Evolutionary conservation across 1,140 invertebrate species (phyloP).

Genomic region (roundworm (Caenorhabditis elegans)): DNA sequence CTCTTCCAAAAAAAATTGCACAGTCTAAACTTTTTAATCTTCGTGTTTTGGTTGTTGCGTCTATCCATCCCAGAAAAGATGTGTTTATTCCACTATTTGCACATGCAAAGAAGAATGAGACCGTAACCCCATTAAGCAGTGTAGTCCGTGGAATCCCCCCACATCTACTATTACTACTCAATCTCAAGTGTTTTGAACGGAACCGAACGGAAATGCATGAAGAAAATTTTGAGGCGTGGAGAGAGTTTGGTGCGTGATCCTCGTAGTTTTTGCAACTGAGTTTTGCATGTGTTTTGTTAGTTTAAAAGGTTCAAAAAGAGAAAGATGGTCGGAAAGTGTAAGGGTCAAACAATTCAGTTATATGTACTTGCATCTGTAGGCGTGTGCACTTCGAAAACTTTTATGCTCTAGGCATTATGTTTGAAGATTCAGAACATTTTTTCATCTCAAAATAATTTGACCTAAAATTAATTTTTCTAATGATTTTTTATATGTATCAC

Average conservation of each 20-base stretch:
- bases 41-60: not conserved
- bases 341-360: no score
- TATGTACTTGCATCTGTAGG: no score
- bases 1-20: no score
- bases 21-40: not conserved
- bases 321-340: no score
- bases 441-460: no score
- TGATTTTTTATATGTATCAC: no score
- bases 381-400: no score
- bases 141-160: not conserved
- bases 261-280: not conserved
- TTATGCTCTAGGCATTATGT: no score
- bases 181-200: conserved; percentile 27
- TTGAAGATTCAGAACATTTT: no score
- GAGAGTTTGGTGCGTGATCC: not conserved
- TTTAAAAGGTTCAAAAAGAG: not conserved
- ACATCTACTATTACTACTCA: not conserved
- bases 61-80: not conserved
- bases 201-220: not conserved
- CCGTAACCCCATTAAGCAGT: conserved; percentile 29
- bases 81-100: not conserved
- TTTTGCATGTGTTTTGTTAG: not conserved
- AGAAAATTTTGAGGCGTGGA: not conserved
- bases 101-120: not conserved
- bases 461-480: no score